Conservation (phyloP, 2,888 invertebrate genomes). For the Himalopsyche tibetana region DNA sequence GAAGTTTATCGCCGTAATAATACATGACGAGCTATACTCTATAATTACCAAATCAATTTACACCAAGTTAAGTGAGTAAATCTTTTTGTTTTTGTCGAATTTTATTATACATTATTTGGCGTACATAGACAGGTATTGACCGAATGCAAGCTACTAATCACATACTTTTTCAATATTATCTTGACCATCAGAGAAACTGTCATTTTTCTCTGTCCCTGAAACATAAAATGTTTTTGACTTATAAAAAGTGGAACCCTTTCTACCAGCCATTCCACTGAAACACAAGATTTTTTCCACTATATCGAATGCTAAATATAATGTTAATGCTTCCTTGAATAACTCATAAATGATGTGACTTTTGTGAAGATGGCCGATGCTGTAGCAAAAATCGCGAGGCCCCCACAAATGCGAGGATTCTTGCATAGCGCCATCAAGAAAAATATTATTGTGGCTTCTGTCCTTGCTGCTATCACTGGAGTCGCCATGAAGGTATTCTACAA, state of each 20-base stretch:
- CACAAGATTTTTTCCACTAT: too few relatives aligned
- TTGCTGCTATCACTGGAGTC: slow-evolving; percentile 71
- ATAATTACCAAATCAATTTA: too few relatives aligned
- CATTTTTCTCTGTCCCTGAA: too few relatives aligned
- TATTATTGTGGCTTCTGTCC: slow-evolving; percentile 74
- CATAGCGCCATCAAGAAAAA: slow-evolving; percentile 78
- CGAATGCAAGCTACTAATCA: too few relatives aligned
- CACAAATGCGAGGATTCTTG: slow-evolving; percentile 84
- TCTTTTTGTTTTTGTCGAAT: not conserved
- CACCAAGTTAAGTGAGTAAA: slow-evolving; percentile 33
- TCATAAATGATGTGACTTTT: slow-evolving; percentile 51
- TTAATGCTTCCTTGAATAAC: too few relatives aligned
- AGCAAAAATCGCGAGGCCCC: slow-evolving; percentile 73
- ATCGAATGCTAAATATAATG: not conserved
- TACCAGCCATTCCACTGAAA: too few relatives aligned
- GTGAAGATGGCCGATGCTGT: slow-evolving; percentile 69
- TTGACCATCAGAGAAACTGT: too few relatives aligned
- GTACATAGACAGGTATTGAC: not conserved
- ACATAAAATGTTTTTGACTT: too few relatives aligned
- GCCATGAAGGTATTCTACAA: slow-evolving; percentile 75
- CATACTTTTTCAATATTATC: too few relatives aligned
- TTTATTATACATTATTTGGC: not conserved
- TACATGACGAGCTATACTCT: too few relatives aligned
- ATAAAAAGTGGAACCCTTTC: too few relatives aligned
- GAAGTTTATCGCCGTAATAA: too few relatives aligned